Evolutionary conservation across 2,113 vertebrate genomes (phyloP).

Genomic region (Chroicocephalus ridibundus): DNA sequence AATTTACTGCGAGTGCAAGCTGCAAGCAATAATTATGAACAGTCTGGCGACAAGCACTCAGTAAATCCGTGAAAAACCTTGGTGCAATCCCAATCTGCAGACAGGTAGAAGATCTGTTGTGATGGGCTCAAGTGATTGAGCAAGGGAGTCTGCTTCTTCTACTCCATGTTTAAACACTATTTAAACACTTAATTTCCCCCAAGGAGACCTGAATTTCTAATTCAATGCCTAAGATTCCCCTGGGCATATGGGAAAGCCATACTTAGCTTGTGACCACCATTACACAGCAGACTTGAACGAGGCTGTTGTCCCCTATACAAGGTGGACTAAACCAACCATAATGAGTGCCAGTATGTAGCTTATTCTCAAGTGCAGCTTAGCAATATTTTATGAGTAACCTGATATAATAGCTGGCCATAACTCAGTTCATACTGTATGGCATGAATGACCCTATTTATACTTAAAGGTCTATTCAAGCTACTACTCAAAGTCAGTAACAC

Average conservation of each 20-base stretch:
- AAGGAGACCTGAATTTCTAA: neutral
- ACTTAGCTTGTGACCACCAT: neutral
- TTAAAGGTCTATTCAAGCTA: neutral
- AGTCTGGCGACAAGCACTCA: neutral
- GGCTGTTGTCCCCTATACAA: neutral
- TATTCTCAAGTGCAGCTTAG: neutral
- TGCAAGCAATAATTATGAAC: neutral
- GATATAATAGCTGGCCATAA: neutral
- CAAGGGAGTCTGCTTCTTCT: neutral
- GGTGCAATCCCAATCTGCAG: neutral
- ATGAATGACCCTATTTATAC: neutral
- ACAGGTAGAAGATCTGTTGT: neutral
- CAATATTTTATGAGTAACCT: neutral
- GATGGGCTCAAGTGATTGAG: neutral
- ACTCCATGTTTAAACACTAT: neutral
- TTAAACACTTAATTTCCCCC: neutral
- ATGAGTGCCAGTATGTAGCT: neutral
- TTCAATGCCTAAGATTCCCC: neutral
- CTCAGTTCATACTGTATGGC: neutral
- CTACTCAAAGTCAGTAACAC: neutral
- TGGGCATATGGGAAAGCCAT: neutral
- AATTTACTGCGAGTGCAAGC: neutral
- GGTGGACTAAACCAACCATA: neutral
- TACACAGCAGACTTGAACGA: neutral
- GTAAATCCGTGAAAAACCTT: neutral